Conservation (phyloP, 2,797 vertebrate genomes). For the Octomys mimax region DNA sequence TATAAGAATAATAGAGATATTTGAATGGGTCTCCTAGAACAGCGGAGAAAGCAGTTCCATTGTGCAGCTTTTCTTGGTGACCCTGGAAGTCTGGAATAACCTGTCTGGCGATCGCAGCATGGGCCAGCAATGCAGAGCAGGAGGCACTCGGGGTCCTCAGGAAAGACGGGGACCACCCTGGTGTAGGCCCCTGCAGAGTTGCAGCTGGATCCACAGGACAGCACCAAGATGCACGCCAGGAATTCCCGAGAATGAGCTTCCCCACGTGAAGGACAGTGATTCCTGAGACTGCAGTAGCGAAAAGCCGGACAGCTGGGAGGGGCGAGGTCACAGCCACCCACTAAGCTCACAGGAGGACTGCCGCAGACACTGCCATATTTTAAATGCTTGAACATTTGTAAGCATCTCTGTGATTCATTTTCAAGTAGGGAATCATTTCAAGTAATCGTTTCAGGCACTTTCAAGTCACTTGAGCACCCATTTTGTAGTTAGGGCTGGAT, state of each 20-base stretch:
- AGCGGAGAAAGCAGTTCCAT: not conserved
- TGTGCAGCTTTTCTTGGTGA: not conserved
- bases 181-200: too few relatives aligned
- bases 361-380: not conserved
- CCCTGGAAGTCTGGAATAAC: conserved; percentile 1
- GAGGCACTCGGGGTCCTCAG: not conserved
- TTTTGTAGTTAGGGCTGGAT: not conserved
- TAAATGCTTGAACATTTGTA: not conserved
- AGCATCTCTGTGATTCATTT: conserved; percentile 27
- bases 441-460: not conserved
- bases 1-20: not conserved
- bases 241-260: not conserved
- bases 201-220: not conserved
- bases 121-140: not conserved
- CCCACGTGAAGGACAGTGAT: not conserved
- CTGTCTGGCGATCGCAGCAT: too few relatives aligned
- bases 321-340: not conserved
- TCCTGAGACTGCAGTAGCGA: not conserved
- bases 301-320: not conserved
- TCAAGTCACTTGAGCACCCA: not conserved
- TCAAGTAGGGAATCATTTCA: not conserved
- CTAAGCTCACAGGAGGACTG: not conserved
- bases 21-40: not conserved
- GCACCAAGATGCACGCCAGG: not conserved
- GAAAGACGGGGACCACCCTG: not conserved